phyloP scores from a whole-genome alignment of 2,797 vertebrate genomes.

The Sebastes hubbsi region DNA sequence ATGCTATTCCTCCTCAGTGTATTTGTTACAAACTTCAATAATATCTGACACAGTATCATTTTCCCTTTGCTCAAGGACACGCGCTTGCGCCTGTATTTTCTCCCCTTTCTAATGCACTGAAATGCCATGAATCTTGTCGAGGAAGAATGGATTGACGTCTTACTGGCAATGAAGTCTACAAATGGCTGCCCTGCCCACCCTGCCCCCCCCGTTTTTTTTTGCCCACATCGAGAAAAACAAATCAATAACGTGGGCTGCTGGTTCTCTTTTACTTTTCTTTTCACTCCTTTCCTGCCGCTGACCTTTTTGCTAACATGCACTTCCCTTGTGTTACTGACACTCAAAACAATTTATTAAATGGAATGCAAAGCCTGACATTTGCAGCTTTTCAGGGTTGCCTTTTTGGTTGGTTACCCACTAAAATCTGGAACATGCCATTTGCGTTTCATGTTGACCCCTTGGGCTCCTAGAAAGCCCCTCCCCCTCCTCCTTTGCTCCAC shows the following conservation, averaged over 20 bases:
- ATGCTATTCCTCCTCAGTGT: constrained; percentile 45
- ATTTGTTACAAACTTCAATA: constrained; percentile 76
- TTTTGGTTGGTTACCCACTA: constrained; percentile 37
- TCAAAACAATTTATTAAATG: constrained; percentile 65
- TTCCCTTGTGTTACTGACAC: constrained; percentile 59
- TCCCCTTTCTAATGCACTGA: constrained; percentile 36
- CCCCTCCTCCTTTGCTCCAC: neutral
- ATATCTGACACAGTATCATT: constrained; percentile 75
- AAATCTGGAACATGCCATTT: constrained; percentile 62
- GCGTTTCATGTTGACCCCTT: constrained; percentile 50
- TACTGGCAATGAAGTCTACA: constrained; percentile 70
- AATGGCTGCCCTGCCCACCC: constrained; percentile 50
- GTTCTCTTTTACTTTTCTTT: constrained; percentile 54
- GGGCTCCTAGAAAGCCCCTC: constrained; percentile 3
- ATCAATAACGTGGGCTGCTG: constrained; percentile 71
- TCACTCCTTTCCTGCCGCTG: constrained; percentile 50
- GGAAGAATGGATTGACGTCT: constrained; percentile 69
- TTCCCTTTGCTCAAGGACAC: constrained; percentile 73
- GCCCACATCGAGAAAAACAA: constrained; percentile 65
- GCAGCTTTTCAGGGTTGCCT: constrained; percentile 35
- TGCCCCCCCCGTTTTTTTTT: neutral
- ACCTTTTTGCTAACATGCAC: constrained; percentile 73
- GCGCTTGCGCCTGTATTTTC: constrained; percentile 38
- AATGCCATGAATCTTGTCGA: constrained; percentile 78
- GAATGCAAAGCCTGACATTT: constrained; percentile 79